Base-by-base conservation (phyloP, 2,797 vertebrate genomes). In the Mycteria americana region DNA sequence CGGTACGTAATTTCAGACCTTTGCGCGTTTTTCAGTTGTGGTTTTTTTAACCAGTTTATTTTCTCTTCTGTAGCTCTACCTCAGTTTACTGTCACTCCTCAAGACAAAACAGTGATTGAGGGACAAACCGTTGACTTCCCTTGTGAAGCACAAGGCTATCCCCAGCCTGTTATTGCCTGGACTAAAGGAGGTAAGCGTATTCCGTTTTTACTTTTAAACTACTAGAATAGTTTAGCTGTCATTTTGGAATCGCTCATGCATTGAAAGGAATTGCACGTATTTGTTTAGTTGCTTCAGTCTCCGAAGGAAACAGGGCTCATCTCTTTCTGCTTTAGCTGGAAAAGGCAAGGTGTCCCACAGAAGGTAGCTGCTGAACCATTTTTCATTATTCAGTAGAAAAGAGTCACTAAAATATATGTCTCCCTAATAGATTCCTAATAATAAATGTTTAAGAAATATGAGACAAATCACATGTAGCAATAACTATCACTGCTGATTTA, bases 101-200 rank as follows among this genome's bases (percentile, higher is more conserved):
- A 99, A 98, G 99, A 99, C 97, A 98, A 99, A 97, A 97, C 98
- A 4, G 98, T 99, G 57, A 98, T 99, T 53, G 99, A 99, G 88
- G 99, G 99, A 16, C 99, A 99, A 95, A 99, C 99, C 0, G 99
- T 99, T 33, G 99, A 99, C 86, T 99, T 99, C 75, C 98, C 98
- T 57, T 99, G 99, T 68, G 99, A 99, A 96, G 99, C 99, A 0
- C 98, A 98, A 23, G 99, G 99, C 25, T 98, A 99, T 95, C 99
- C 99, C 0, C 98, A 99, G 74, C 99, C 99, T 0, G 98, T 99
- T 96, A 99, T 99, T 41, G 99, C 99, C 62, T 99, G 99, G 99
- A 99, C 99, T 8, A 99, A 99, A 74, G 99, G 99, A 91, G 99
- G 99, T 99, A 97, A 96, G 33, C 8, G 4, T 82, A 24, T 81